Evolutionary conservation across 2,888 invertebrate genomes (phyloP), one percentile per base, ranked within the genome.

Genomic region (Eubasilissa splendida): DNA sequence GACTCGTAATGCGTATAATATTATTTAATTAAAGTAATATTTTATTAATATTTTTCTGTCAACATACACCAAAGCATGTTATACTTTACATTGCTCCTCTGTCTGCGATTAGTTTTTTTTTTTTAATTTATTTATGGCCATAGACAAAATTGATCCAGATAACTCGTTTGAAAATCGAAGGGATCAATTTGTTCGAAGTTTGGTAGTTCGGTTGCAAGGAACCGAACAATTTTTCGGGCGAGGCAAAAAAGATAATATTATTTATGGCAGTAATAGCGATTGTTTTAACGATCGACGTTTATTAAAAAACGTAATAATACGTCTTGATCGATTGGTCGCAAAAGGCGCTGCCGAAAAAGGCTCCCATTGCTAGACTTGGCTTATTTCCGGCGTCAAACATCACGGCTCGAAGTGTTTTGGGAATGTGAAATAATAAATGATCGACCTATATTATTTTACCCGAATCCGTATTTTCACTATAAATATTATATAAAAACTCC

Each of bases 71-170:
- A 68, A 9, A n/a, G 14, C 52, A 68, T 8, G 14, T 10, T 5
- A 50, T 68, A 50, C 14, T n/a, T 4, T 14, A 68, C 52, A 50
- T 68, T 66, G 66, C 52, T 58, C 4, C 58, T 54, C 22, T 22
- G 70, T 10, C 70, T 66, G 31, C 70, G 70, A 70, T 70, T 77
- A 42, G 77, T 31, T 60, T 77, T 73, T 80, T 80, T 70, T 50
- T 77, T 53, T 50, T 31, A 60, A 11, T 58, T 77, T 70, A 66
- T 82, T 76, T 79, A 54, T 22, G 73, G 77, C 76, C 77, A 77
- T 77, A 82, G 82, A 82, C 77, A 80, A 82, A 82, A 82, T 80
- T 80, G 82, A 74, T 82, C 81, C 81, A 81, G 81, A 81, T 81
- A 76, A 79, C 79, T 70, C 76, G 63, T 81, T 81, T 79, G 65